Evolutionary conservation across 1,140 invertebrate genomes (phyloP).

Genomic region (Pseudobourletiella spinata): DNA sequence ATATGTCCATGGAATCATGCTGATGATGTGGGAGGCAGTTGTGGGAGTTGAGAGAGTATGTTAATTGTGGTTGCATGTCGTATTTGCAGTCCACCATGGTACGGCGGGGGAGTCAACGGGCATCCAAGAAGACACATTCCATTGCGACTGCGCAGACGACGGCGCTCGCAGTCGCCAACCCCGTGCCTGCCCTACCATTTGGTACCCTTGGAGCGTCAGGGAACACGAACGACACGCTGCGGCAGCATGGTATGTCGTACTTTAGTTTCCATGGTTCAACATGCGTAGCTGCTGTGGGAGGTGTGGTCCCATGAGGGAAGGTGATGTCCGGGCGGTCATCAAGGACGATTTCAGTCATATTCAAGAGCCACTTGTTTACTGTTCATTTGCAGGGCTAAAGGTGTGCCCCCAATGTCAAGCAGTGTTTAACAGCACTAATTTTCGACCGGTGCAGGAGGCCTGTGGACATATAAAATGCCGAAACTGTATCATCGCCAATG

Average conservation of each 20-base stretch:
- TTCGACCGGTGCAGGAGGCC: slow-evolving; percentile 42
- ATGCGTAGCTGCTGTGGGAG: too few relatives aligned
- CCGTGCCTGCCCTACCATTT: neutral
- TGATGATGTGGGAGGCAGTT: too few relatives aligned
- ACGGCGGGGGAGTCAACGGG: neutral
- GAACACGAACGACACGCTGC: neutral
- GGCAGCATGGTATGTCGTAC: neutral
- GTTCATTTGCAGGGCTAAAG: neutral
- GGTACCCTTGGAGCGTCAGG: neutral
- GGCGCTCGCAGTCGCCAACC: neutral
- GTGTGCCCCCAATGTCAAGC: slow-evolving; percentile 42
- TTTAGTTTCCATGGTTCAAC: neutral
- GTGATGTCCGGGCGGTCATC: too few relatives aligned
- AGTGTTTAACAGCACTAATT: slow-evolving; percentile 35
- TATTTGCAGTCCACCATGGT: slow-evolving; percentile 16
- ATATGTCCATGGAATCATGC: too few relatives aligned
- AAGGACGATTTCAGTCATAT: neutral
- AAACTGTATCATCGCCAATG: slow-evolving; percentile 41
- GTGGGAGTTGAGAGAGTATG: too few relatives aligned
- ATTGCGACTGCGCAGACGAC: neutral
- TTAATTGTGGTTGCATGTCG: too few relatives aligned
- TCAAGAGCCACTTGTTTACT: neutral
- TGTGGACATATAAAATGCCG: slow-evolving; percentile 46
- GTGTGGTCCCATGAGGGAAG: too few relatives aligned
- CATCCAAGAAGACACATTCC: slow-evolving; percentile 1